Evolutionary conservation across 2,888 invertebrate species (phyloP), one percentile per base, ranked within the genome.

Genomic region (Colletes collaris): DNA sequence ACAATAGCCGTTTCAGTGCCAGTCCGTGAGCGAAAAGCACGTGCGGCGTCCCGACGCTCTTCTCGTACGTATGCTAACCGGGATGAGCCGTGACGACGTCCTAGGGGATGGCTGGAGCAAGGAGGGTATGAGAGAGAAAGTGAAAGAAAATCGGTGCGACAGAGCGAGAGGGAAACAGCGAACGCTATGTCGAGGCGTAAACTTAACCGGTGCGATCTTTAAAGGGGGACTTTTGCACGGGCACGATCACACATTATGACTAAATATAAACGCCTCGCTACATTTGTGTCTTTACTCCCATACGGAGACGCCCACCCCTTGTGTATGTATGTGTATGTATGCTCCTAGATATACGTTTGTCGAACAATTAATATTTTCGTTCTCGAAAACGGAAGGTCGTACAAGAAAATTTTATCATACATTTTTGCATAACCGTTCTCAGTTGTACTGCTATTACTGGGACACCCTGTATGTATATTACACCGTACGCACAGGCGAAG

Each of bases 1-100:
- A 92, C 92, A 92, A 92, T 92, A 89, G 91, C 89, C 79, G 86
- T 83, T 84, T 85, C 85, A 76, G 71, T 71, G 81, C 79, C 86
- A 84, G 83, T 65, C 72, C 65, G 59, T 81, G 81, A 66, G 74
- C 75, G 80, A 81, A 63, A 76, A 79, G 87, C 87, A 87, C 84
- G 86, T 81, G 81, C 76, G 74, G 62, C 79, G 74, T 79, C 83
- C 59, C 68, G 81, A 78, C 81, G 79, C 79, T 77, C 79, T 55
- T 16, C 62, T 59, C 67, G 72, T 69, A 73, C 81, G 62, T 16
- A 69, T 73, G 76, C 77, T 81, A 76, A 79, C 78, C 78, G 74
- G 85, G 79, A 70, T 64, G 73, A 78, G 58, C 59, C 68, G 70
- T 68, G 56, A 62, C 75, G 79, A 76, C 68, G 71, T 69, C 68